Conservation (phyloP, 1,140 invertebrate genomes). For the Tribolium castaneum region DNA sequence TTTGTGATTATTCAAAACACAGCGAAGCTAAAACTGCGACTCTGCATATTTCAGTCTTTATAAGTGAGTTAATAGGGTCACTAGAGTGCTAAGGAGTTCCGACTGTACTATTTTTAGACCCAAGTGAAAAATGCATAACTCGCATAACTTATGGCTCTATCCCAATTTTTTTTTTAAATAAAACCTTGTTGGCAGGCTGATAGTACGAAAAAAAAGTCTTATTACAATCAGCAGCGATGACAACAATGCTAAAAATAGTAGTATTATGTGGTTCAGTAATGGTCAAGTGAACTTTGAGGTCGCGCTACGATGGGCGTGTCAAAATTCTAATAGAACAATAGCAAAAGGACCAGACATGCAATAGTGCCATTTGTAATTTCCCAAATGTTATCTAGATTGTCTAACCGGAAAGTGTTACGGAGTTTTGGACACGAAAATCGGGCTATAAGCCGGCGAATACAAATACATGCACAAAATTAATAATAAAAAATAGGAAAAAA, state of each 20-base stretch:
- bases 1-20: too few species aligned
- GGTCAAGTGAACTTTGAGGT: constrained; percentile 42
- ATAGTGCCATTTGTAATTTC: constrained; percentile 29
- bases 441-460: too few species aligned
- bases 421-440: background rate
- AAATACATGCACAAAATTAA: too few species aligned
- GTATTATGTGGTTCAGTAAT: constrained; percentile 23
- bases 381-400: background rate
- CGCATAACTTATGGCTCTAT: background rate
- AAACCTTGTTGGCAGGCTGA: background rate
- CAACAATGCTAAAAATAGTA: constrained; percentile 42
- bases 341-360: constrained; percentile 30
- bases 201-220: constrained; percentile 1
- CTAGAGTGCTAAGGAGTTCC: background rate
- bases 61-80: background rate
- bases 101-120: background rate
- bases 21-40: background rate
- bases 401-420: background rate
- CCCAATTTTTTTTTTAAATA: constrained; percentile 7
- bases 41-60: background rate
- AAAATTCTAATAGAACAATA: constrained; percentile 7
- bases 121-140: background rate
- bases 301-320: constrained; percentile 26
- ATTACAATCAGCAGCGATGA: constrained; percentile 37
- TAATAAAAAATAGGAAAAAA: too few species aligned